A percentile compares a stretch with the other conserved stretches of the same genome.
phyloP scores from a whole-genome alignment of 2,113 vertebrate genomes.

The Plecturocebus donacophilus region DNA sequence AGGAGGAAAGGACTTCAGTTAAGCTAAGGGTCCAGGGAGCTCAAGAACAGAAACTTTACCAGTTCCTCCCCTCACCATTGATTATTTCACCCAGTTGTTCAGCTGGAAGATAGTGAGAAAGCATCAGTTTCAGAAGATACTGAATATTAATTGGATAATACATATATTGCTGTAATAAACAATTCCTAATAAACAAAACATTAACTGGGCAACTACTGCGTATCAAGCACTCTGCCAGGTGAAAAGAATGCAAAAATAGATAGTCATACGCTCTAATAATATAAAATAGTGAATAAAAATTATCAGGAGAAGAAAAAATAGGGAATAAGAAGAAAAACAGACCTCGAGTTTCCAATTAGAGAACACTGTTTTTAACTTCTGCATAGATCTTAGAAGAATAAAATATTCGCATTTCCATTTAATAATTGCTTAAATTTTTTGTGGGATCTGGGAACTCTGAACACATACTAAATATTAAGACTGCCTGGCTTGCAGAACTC shows the following conservation, averaged over 20 bases:
- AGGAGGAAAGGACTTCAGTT: not conserved
- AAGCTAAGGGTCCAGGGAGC: not conserved
- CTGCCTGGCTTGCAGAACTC: not conserved
- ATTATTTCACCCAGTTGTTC: not conserved
- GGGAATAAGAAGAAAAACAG: too few relatives aligned
- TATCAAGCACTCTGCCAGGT: not conserved
- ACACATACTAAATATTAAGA: not conserved
- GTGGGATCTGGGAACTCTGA: not conserved
- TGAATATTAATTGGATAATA: not conserved
- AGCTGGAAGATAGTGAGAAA: not conserved
- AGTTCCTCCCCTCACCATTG: not conserved
- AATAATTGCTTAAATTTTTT: not conserved
- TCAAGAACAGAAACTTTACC: not conserved
- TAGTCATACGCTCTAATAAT: not conserved
- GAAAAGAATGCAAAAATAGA: not conserved
- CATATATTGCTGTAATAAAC: not conserved
- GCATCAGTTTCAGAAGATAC: not conserved
- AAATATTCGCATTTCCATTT: not conserved
- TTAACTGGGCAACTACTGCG: not conserved
- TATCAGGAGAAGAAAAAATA: not conserved
- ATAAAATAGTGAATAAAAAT: not conserved
- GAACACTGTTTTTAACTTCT: not conserved
- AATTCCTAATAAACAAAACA: slow-evolving; percentile 20
- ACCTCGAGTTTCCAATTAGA: not conserved
- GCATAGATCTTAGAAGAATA: not conserved